These are phyloP conservation scores for Hirtodrosophila confusa DNA, from an alignment of 2,888 invertebrate genomes.

Conservation along the genomic window DNA sequence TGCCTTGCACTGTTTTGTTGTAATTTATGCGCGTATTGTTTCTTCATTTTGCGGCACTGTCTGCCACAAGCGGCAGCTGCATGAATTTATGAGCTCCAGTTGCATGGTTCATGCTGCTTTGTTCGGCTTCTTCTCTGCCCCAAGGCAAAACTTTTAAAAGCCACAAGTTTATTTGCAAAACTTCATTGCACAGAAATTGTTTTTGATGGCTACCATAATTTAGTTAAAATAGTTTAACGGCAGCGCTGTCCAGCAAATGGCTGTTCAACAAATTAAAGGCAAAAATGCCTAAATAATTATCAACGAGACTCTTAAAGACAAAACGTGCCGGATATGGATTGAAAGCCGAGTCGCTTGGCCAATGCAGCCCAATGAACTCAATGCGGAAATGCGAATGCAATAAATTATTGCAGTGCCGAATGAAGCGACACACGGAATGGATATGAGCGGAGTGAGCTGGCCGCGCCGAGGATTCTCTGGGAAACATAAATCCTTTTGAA, in stretches of 20 bases:
- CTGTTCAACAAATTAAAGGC: constrained; percentile 21
- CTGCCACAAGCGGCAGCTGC: constrained; percentile 60
- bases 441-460: constrained; percentile 2
- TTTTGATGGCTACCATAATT: constrained; percentile 50
- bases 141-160: constrained; percentile 41
- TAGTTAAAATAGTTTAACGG: constrained; percentile 41
- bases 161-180: constrained; percentile 39
- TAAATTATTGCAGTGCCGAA: constrained; percentile 65
- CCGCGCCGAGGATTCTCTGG: constrained; percentile 27
- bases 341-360: constrained; percentile 40
- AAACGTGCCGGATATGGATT: constrained; percentile 30
- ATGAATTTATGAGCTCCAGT: constrained; percentile 59
- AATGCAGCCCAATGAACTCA: constrained; percentile 65
- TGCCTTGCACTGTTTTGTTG: constrained; percentile 61
- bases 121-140: constrained; percentile 29
- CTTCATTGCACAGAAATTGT: constrained; percentile 37
- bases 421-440: constrained; percentile 42
- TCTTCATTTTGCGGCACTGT: constrained; percentile 67
- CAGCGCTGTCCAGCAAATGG: background rate
- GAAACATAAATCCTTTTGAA: constrained; percentile 70
- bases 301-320: constrained; percentile 31
- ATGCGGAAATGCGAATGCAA: constrained; percentile 69
- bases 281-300: constrained; percentile 43
- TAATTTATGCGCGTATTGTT: constrained; percentile 77
- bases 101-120: constrained; percentile 38